Conservation (phyloP, 2,797 vertebrate genomes). For the Thripadectes ignobilis region DNA sequence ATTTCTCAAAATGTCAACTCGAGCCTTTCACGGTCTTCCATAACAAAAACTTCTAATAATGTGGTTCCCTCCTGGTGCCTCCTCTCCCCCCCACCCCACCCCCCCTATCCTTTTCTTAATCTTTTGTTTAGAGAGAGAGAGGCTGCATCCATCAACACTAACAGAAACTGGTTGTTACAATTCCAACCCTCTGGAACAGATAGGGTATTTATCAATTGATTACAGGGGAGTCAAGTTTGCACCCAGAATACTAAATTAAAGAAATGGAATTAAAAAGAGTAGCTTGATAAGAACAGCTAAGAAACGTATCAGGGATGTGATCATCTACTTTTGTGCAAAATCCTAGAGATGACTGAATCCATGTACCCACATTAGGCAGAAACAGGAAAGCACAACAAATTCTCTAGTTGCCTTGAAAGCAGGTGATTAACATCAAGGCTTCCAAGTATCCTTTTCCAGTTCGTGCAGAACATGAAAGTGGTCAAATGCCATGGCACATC, state of each 20-base stretch:
- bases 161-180: background rate
- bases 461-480: background rate
- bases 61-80: background rate
- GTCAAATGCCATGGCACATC: too few relatives aligned
- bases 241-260: background rate
- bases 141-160: background rate
- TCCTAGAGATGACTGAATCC: background rate
- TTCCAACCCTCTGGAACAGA: background rate
- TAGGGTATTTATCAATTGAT: background rate
- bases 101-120: background rate
- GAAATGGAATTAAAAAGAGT: accelerated
- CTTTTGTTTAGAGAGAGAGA: background rate
- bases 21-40: background rate
- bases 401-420: background rate
- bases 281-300: background rate
- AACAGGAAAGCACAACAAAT: background rate
- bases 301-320: background rate
- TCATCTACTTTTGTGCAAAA: background rate
- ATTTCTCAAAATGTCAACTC: background rate
- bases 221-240: background rate
- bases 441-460: background rate
- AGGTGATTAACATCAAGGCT: background rate
- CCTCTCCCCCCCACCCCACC: too few relatives aligned
- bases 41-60: background rate
- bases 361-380: background rate